Conservation (phyloP, 2,888 invertebrate species). For the Gasteruption jaculator region DNA sequence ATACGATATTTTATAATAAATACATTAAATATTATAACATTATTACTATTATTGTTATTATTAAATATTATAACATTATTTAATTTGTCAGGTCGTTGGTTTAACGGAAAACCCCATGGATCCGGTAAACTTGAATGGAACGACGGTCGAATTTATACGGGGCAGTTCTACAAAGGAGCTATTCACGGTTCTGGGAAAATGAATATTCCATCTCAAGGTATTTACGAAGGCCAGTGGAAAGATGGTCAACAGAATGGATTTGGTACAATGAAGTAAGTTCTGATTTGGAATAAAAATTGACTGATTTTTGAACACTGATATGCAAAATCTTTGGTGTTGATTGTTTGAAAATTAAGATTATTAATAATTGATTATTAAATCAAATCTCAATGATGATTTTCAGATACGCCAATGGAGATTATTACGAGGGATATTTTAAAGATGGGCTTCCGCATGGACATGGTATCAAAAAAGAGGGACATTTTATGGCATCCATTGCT, state of each 20-base stretch:
- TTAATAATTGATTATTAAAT: neutral
- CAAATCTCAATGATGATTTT: conserved; percentile 14
- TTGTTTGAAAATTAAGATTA: conserved; percentile 3
- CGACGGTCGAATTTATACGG: conserved; percentile 76
- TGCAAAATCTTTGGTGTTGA: neutral
- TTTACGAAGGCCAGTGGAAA: conserved; percentile 76
- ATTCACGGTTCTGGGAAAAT: conserved; percentile 69
- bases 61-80: no score
- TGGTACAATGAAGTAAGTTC: conserved; percentile 63
- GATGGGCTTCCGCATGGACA: conserved; percentile 82
- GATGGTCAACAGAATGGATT: conserved; percentile 80
- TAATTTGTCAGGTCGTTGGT: conserved; percentile 77
- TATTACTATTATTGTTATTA: no score
- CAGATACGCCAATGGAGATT: conserved; percentile 69
- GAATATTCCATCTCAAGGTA: conserved; percentile 63
- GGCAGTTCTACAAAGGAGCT: conserved; percentile 73
- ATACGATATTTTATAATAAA: no score
- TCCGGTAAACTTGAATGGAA: conserved; percentile 77
- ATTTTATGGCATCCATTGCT: conserved; percentile 69
- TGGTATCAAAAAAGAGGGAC: conserved; percentile 76
- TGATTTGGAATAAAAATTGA: neutral
- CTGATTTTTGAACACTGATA: neutral
- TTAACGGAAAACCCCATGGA: conserved; percentile 79
- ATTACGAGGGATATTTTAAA: conserved; percentile 83
- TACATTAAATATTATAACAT: no score